Base-by-base conservation (phyloP, 2,113 vertebrate genomes). In the Hippocampus comes region DNA sequence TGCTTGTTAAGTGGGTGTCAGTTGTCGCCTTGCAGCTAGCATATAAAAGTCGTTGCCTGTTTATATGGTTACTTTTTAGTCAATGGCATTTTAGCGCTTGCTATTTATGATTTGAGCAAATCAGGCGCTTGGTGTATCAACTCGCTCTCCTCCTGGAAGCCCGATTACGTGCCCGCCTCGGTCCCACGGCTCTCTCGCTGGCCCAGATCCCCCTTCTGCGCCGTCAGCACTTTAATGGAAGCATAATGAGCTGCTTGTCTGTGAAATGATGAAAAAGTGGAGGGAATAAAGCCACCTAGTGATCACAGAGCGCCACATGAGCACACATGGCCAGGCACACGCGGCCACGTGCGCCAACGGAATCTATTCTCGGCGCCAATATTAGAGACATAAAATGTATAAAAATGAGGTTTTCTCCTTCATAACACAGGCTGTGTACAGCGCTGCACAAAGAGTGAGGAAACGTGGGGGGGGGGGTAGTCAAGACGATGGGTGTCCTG, bases 201-300 rank as follows among this genome's bases (percentile, higher is more conserved):
- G 74, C 63, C 75, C 21, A 65, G 41, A 43, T 77, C 71, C 78
- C 38, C 70, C 71, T 68, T 30, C 41, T 20, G 1, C 84, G 76
- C 84, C 43, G 76, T 88, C 88, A 87, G 83, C 78, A 85, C 69
- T 77, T 86, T 81, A 51, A 83, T 81, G 77, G 74, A 72, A 72
- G 72, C 74, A 78, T 89, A 89, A 89, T 84, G 83, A 86, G 79
- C 79, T 79, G 75, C 72, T 86, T 85, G 82, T 82, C 70, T 78
- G 67, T 76, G 74, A 80, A 82, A 71, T 78, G 76, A 85, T 76
- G 75, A 81, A 49, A 56, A 70, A 75, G 17, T 71, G 65, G 76
- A 80, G 75, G 70, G 72, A 80, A 77, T 74, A 64, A 73, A 84
- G 79, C 76, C 70, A 82, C 65, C 59, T 78, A 74, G 84, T 81